These are phyloP conservation scores for Bunonema sp. DNA, from an alignment of 2,888 invertebrate genomes.

Conservation along the genomic window DNA sequence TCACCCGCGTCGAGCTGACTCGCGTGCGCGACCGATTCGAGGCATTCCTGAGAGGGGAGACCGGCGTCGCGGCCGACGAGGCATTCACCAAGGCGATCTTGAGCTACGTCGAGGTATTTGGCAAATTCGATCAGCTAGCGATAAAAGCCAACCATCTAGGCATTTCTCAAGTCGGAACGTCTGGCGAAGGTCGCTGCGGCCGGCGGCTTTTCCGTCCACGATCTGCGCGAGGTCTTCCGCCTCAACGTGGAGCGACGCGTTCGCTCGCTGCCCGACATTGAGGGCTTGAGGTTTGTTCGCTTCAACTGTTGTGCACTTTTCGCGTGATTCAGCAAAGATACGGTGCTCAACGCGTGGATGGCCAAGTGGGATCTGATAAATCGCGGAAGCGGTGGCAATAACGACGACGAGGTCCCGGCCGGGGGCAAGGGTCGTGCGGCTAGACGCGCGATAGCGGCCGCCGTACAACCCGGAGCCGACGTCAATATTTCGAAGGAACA, in stretches of 20 bases:
- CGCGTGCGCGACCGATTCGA: too few species aligned
- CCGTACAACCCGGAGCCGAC: too few species aligned
- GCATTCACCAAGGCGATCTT: constrained; percentile 97
- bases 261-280: constrained; percentile 88
- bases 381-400: too few species aligned
- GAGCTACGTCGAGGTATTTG: constrained; percentile 62
- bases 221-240: constrained; percentile 78
- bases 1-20: too few species aligned
- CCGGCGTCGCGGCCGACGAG: constrained; percentile 90
- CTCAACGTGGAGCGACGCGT: constrained; percentile 93
- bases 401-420: too few species aligned
- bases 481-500: constrained; percentile 83
- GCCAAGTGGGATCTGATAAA: constrained; percentile 97
- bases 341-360: constrained; percentile 95
- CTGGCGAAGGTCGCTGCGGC: constrained; percentile 84
- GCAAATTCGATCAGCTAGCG: neutral
- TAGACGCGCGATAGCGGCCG: too few species aligned
- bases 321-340: constrained; percentile 60
- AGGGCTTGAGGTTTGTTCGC: constrained; percentile 58
- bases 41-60: constrained; percentile 87
- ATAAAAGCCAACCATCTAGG: constrained; percentile 45
- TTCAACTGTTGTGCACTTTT: constrained; percentile 1
- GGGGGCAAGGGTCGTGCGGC: too few species aligned
- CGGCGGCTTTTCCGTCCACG: constrained; percentile 91
- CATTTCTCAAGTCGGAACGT: constrained; percentile 88